These are phyloP conservation scores for Tetragonisca angustula DNA, from an alignment of 2,888 invertebrate species.

Conservation along the genomic window DNA sequence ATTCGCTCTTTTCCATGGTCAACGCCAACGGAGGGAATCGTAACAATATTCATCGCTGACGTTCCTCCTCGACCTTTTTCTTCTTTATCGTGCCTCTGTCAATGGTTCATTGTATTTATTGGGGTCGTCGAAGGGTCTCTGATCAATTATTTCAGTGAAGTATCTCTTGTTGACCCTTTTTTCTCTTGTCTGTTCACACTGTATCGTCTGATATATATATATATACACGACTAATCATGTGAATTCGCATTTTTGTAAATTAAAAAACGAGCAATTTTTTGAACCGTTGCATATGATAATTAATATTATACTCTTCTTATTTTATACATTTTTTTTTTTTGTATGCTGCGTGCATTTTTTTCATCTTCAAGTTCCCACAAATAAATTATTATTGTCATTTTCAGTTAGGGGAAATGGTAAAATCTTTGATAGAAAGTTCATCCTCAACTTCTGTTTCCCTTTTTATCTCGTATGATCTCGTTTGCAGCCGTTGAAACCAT, in stretches of 20 bases:
- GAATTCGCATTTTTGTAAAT: conserved; percentile 1
- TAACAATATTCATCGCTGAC: conserved; percentile 22
- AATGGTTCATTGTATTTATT: neutral
- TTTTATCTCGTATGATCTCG: neutral
- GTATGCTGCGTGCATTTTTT: neutral
- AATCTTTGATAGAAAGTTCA: neutral
- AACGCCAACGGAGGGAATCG: conserved; percentile 23
- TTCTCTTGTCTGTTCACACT: neutral
- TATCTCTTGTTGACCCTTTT: neutral
- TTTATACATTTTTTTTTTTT: neutral
- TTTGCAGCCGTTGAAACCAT: neutral
- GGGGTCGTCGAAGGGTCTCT: too few species aligned
- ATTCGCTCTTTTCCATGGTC: conserved; percentile 45
- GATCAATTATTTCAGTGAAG: neutral
- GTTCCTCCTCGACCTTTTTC: conserved; percentile 32
- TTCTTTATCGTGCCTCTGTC: neutral
- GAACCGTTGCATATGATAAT: neutral
- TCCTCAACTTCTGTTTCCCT: neutral
- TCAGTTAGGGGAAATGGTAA: neutral
- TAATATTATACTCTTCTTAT: neutral
- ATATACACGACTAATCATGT: neutral
- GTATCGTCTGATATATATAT: neutral
- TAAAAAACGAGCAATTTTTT: neutral
- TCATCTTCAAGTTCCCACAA: too few species aligned
- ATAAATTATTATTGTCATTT: neutral